Base-by-base conservation (phyloP, 2,797 vertebrate genomes). In the Remorina albescens region DNA sequence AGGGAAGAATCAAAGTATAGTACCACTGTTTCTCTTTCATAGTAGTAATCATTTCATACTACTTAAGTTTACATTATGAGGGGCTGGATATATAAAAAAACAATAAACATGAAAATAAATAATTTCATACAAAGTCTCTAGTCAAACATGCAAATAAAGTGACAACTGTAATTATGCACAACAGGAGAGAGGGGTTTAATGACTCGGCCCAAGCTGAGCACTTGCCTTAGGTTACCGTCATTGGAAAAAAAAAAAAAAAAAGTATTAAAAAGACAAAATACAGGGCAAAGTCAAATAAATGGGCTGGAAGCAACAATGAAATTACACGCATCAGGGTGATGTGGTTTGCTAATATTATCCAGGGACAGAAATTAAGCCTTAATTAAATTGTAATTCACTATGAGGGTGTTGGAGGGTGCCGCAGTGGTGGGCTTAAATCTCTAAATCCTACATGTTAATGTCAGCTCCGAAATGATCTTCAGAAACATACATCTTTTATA, bases 71-170 rank as follows among this genome's bases (percentile, higher is more conserved):
- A 82, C 73, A 81, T 78, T 78, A 74, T 23, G 47, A 5, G 56
- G 59, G 65, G 69, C 6, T 59, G 30, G 69, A 56, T 69, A 78
- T 81, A 69, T 56, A 78, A 8, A 74, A 84, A 80, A 74, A 58
- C 46, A 78, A 74, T 46, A 88, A 65, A 84, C 72, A 85, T 72
- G 74, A 80, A 91, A 90, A 93, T 92, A 92, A 91, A 93, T 93
- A 92, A 84, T 85, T 83, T 69, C 67, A 87, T 76, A 81, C 75
- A 86, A 83, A 86, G 76, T 74, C 67, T 81, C 72, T 69, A 76
- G 58, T 84, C 80, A 82, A 89, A 91, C 90, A 92, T 92, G 91
- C 90, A 84, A 85, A 85, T 76, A 82, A 86, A 78, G 47, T 59
- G 81, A 88, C 66, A 81, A 80, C 42, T 76, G 73, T 85, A 80